Conservation (phyloP, 2,888 invertebrate genomes). For the Pherbina coryleti region DNA sequence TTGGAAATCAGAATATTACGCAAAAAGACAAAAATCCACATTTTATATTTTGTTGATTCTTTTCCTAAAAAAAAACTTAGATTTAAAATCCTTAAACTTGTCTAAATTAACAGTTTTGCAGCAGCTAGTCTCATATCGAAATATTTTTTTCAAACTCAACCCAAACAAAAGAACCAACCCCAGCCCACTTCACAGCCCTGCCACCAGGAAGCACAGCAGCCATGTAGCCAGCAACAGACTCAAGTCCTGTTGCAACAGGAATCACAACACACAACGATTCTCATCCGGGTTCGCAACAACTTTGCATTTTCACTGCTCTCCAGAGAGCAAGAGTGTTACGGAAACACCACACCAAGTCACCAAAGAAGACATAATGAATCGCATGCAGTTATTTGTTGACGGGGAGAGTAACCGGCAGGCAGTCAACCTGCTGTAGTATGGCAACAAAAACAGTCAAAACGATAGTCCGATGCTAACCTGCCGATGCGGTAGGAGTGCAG, state of each 20-base stretch:
- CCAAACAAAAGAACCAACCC: not conserved
- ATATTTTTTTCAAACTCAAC: not conserved
- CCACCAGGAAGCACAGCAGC: conserved; percentile 10
- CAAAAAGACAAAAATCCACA: too few relatives aligned
- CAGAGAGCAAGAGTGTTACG: not conserved
- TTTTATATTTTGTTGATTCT: too few relatives aligned
- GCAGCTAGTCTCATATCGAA: not conserved
- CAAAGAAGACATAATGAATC: not conserved
- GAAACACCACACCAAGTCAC: not conserved
- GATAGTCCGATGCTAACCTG: conserved; percentile 9
- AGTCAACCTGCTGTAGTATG: too few relatives aligned
- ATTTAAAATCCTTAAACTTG: not conserved
- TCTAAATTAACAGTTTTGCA: not conserved
- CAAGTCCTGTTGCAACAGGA: conserved; percentile 37
- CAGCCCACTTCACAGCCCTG: not conserved
- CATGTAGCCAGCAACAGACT: conserved; percentile 25
- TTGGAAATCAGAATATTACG: too few relatives aligned
- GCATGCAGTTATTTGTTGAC: not conserved
- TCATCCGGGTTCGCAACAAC: conserved; percentile 39
- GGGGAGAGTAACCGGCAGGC: too few relatives aligned
- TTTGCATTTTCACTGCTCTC: conserved; percentile 29
- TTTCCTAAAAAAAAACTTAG: too few relatives aligned
- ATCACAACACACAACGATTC: conserved; percentile 37
- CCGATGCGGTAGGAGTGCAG: conserved; percentile 29
- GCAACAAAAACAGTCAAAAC: not conserved